Evolutionary conservation across 2,888 invertebrate species (phyloP).

Genomic region (Agriopis marginaria): DNA sequence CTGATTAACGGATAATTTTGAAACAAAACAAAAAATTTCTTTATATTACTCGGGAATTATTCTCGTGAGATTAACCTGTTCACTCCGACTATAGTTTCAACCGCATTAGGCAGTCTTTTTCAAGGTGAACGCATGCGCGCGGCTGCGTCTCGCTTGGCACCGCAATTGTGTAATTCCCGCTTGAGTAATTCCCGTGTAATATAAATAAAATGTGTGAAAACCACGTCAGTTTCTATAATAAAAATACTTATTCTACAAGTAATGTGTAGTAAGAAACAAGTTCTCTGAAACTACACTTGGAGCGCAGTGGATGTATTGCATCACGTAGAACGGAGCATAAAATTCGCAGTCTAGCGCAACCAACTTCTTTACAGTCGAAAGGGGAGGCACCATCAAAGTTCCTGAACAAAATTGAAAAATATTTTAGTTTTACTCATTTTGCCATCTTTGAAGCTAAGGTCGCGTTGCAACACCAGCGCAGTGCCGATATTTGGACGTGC

Average conservation of each 20-base stretch:
- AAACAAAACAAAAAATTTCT: too few species aligned
- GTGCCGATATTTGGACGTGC: constrained; percentile 23
- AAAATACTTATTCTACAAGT: constrained; percentile 1
- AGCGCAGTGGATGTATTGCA: constrained; percentile 21
- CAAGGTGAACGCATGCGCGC: too few species aligned
- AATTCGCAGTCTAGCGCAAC: constrained; percentile 12
- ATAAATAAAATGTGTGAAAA: too few species aligned
- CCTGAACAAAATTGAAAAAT: not conserved
- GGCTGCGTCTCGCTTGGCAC: too few species aligned
- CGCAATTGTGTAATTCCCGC: too few species aligned
- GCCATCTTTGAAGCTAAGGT: not conserved
- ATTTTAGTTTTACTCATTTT: not conserved
- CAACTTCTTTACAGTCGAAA: not conserved
- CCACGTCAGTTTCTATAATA: too few species aligned
- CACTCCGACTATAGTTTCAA: too few species aligned
- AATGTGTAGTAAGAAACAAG: constrained; percentile 7
- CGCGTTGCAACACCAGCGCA: not conserved
- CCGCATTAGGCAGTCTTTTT: too few species aligned
- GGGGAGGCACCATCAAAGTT: not conserved
- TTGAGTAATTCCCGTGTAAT: too few species aligned
- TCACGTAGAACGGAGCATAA: constrained; percentile 27
- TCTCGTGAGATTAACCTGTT: too few species aligned
- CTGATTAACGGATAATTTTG: not conserved
- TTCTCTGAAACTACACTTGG: constrained; percentile 4
- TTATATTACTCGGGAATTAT: too few species aligned